Evolutionary conservation across 2,888 invertebrate genomes (phyloP).

Genomic region (Lasius platythorax): DNA sequence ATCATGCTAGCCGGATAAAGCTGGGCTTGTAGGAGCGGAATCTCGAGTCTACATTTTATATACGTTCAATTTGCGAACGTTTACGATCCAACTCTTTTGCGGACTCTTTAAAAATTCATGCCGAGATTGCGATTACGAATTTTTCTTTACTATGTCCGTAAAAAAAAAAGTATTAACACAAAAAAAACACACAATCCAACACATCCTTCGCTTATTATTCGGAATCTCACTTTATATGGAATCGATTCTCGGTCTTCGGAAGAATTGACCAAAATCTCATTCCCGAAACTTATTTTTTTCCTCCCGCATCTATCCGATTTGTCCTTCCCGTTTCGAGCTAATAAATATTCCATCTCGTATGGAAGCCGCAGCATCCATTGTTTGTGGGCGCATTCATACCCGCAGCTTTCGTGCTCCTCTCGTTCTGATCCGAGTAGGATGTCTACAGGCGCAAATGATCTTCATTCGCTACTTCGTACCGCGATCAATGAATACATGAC

Average conservation of each 20-base stretch:
- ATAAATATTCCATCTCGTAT: slow-evolving; percentile 59
- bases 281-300: not conserved
- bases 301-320: not conserved
- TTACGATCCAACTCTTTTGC: not conserved
- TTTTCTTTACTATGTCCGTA: not conserved
- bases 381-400: slow-evolving; percentile 1
- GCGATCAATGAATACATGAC: slow-evolving; percentile 56
- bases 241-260: not conserved
- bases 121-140: slow-evolving; percentile 25
- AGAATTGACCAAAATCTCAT: slow-evolving; percentile 20
- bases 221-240: not conserved
- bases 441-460: slow-evolving; percentile 17
- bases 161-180: not conserved
- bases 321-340: slow-evolving; percentile 47
- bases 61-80: slow-evolving; percentile 39
- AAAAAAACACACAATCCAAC: not conserved
- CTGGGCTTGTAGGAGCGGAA: not conserved
- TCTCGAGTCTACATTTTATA: slow-evolving; percentile 30
- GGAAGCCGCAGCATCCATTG: slow-evolving; percentile 11
- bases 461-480: not conserved
- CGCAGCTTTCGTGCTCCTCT: not conserved
- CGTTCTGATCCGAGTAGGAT: not conserved
- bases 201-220: slow-evolving; percentile 1
- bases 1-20: slow-evolving; percentile 31
- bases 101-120: slow-evolving; percentile 29